phyloP scores from a whole-genome alignment of 1,140 invertebrate species.

The Dendrolimus kikuchii region DNA sequence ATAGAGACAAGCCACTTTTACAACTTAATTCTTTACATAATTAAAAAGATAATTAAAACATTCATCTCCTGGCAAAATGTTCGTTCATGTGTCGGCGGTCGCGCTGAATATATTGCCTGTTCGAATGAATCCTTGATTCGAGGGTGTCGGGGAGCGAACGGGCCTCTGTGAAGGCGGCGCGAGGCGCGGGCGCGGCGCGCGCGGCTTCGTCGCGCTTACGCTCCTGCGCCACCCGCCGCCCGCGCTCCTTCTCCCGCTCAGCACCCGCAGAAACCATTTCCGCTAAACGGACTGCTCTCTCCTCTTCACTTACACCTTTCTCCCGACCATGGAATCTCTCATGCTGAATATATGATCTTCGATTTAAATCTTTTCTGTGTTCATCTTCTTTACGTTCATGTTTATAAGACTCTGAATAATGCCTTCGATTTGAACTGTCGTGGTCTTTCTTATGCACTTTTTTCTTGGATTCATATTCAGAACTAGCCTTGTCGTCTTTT shows the following conservation, averaged over 20 bases:
- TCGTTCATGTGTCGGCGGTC: conserved; percentile 52
- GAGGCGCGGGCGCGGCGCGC: conserved; percentile 10
- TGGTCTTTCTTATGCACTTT: conserved; percentile 12
- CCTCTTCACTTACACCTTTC: conserved; percentile 71
- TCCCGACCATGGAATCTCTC: too few species aligned
- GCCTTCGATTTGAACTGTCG: not conserved
- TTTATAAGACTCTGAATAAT: too few species aligned
- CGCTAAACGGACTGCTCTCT: conserved; percentile 79
- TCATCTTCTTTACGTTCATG: too few species aligned
- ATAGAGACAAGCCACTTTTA: too few species aligned
- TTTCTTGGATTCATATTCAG: conserved; percentile 11
- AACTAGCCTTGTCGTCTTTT: conserved; percentile 10
- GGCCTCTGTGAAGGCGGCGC: conserved; percentile 21
- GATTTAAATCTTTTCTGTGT: not conserved
- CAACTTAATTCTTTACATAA: not conserved
- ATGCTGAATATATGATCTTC: not conserved
- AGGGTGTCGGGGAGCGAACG: conserved; percentile 47
- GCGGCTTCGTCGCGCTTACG: conserved; percentile 30
- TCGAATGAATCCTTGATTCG: conserved; percentile 52
- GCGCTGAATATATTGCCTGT: conserved; percentile 58
- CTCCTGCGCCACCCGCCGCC: conserved; percentile 68
- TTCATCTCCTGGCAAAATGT: conserved; percentile 40
- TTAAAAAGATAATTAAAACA: not conserved
- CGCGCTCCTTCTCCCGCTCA: conserved; percentile 33
- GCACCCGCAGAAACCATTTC: conserved; percentile 82